phyloP scores from a whole-genome alignment of 2,888 invertebrate species.

The Scrobipalpa atriplicella region DNA sequence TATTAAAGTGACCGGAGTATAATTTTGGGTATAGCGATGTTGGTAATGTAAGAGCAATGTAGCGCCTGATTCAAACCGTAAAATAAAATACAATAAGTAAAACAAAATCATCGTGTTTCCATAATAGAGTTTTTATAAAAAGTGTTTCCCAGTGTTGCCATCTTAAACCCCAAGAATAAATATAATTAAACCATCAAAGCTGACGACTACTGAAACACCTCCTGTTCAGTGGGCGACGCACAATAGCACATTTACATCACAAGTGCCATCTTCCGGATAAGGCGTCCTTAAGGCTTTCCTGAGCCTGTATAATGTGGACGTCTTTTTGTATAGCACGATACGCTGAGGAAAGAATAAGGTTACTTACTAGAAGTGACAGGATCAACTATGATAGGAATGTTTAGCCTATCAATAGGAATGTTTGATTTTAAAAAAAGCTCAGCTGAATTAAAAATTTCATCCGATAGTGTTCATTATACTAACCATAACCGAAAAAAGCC shows the following conservation, averaged over 20 bases:
- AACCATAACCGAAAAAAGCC: too few relatives aligned
- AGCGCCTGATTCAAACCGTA: background rate
- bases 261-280: slow-evolving; percentile 78
- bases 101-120: background rate
- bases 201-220: slow-evolving; percentile 26
- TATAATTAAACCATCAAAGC: slow-evolving; percentile 28
- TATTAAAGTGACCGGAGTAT: too few relatives aligned
- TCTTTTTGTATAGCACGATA: slow-evolving; percentile 69
- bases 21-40: too few relatives aligned
- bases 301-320: slow-evolving; percentile 71
- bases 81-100: too few relatives aligned
- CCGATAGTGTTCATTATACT: too few relatives aligned
- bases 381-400: too few relatives aligned
- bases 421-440: too few relatives aligned
- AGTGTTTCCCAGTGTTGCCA: background rate
- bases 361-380: slow-evolving; percentile 37
- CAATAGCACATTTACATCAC: slow-evolving; percentile 70
- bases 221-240: slow-evolving; percentile 28
- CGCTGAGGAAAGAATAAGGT: slow-evolving; percentile 32
- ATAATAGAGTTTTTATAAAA: too few relatives aligned
- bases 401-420: too few relatives aligned
- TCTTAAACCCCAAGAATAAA: slow-evolving; percentile 20
- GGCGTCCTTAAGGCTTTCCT: slow-evolving; percentile 67
- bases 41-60: too few relatives aligned
- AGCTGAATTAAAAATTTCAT: too few relatives aligned